Conservation (phyloP, 92 coral and sea anemone species). For the Zoanthus sansibaricus region DNA sequence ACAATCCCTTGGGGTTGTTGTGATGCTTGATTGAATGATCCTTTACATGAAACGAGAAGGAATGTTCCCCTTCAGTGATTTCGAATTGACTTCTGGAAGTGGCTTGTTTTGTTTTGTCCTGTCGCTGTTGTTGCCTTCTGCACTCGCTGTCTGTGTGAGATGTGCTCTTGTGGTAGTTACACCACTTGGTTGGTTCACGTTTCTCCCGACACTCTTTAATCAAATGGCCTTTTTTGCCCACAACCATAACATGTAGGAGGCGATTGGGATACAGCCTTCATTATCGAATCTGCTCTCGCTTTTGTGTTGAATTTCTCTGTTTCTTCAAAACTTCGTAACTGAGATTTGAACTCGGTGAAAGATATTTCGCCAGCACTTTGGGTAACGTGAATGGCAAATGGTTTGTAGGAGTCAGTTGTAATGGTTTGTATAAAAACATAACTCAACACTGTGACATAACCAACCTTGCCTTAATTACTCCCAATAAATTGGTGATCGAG, state of each 20-base stretch:
- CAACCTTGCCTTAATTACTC: too few species aligned
- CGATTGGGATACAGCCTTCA: conserved; percentile 21
- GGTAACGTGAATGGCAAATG: conserved; percentile 46
- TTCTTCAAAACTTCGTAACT: conserved; percentile 39
- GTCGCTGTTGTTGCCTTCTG: conserved; percentile 16
- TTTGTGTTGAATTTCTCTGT: conserved; percentile 30
- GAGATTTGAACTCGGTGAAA: conserved; percentile 50
- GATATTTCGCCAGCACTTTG: conserved; percentile 48
- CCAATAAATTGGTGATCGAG: too few species aligned
- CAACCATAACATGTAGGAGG: conserved; percentile 30
- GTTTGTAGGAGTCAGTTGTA: conserved; percentile 48
- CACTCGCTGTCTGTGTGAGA: conserved; percentile 31
- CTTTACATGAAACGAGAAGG: conserved; percentile 49
- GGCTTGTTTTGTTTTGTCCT: conserved; percentile 45
- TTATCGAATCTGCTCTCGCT: conserved; percentile 16
- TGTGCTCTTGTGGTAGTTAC: conserved; percentile 36
- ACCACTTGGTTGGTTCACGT: conserved; percentile 32
- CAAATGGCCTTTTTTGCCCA: conserved; percentile 32
- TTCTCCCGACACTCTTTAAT: conserved; percentile 35
- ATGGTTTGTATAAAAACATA: too few species aligned
- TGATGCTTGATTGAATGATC: not conserved
- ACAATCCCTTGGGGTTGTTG: conserved; percentile 25
- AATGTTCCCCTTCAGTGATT: conserved; percentile 31
- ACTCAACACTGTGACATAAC: too few species aligned
- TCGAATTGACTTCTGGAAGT: not conserved